phyloP scores from a whole-genome alignment of 2,888 invertebrate species.

The Cryptus viduatorius region DNA sequence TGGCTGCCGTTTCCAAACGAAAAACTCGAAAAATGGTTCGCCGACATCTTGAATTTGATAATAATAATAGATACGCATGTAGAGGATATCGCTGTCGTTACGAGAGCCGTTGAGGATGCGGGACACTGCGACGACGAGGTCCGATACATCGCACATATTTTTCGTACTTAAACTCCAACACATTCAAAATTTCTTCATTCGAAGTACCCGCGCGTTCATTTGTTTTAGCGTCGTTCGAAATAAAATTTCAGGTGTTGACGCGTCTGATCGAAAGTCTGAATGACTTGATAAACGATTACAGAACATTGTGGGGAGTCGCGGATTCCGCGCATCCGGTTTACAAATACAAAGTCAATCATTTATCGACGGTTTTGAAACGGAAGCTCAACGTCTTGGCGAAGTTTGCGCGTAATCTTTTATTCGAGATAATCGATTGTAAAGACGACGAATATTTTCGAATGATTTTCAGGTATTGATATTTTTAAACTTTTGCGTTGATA shows the following conservation, averaged over 20 bases:
- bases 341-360: conserved; percentile 74
- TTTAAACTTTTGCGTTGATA: no score
- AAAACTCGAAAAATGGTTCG: conserved; percentile 77
- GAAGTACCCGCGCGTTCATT: not conserved
- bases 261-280: conserved; percentile 70
- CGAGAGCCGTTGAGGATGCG: conserved; percentile 67
- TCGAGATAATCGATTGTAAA: conserved; percentile 73
- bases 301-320: conserved; percentile 59
- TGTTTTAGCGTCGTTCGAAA: not conserved
- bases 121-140: conserved; percentile 75
- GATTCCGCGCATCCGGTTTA: conserved; percentile 73
- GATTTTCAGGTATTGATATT: conserved; percentile 75
- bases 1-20: conserved; percentile 77
- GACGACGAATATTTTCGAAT: conserved; percentile 73
- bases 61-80: conserved; percentile 74
- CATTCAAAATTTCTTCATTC: not conserved
- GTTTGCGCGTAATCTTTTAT: conserved; percentile 73
- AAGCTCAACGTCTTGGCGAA: conserved; percentile 76
- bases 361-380: conserved; percentile 70
- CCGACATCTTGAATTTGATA: conserved; percentile 72
- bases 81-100: conserved; percentile 74
- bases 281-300: conserved; percentile 68
- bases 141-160: not conserved
- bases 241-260: conserved; percentile 61
- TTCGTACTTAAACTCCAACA: not conserved